Conservation (phyloP, 2,888 invertebrate genomes). For the Epiblema foenella region DNA sequence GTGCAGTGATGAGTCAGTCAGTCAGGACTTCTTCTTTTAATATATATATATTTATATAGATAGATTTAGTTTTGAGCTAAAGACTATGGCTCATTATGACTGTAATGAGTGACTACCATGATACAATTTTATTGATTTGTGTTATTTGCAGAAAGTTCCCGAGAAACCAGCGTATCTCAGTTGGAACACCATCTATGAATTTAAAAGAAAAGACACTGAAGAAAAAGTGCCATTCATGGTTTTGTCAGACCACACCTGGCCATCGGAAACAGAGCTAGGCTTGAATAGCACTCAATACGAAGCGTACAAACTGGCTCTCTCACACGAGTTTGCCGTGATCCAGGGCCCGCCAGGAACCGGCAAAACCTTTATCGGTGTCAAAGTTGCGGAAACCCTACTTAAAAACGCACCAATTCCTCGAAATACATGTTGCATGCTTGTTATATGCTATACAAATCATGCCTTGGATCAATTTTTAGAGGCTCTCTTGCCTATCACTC, state of each 20-base stretch:
- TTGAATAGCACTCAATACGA: slow-evolving; percentile 87
- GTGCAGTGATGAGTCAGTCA: no score
- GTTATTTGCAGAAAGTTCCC: slow-evolving; percentile 55
- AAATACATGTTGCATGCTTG: slow-evolving; percentile 83
- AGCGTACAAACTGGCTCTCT: slow-evolving; percentile 88
- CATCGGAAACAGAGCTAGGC: slow-evolving; percentile 67
- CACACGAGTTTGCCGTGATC: slow-evolving; percentile 89
- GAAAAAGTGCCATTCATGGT: slow-evolving; percentile 54
- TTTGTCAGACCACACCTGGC: slow-evolving; percentile 74
- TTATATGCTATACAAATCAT: slow-evolving; percentile 94
- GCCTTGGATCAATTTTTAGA: slow-evolving; percentile 94
- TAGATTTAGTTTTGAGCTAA: no score
- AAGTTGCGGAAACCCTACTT: slow-evolving; percentile 88
- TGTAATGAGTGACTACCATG: no score
- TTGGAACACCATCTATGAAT: slow-evolving; percentile 38
- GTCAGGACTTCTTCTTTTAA: no score
- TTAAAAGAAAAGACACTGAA: slow-evolving; percentile 29
- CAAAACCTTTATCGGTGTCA: slow-evolving; percentile 91
- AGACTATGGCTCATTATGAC: neutral
- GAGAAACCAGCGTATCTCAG: slow-evolving; percentile 58
- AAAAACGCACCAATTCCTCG: slow-evolving; percentile 70
- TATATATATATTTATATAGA: no score
- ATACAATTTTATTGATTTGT: neutral
- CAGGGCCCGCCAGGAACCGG: slow-evolving; percentile 96
- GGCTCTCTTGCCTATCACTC: slow-evolving; percentile 85